Base-by-base conservation (phyloP, 2,888 invertebrate genomes). In the Acanthacorydalis orientalis region DNA sequence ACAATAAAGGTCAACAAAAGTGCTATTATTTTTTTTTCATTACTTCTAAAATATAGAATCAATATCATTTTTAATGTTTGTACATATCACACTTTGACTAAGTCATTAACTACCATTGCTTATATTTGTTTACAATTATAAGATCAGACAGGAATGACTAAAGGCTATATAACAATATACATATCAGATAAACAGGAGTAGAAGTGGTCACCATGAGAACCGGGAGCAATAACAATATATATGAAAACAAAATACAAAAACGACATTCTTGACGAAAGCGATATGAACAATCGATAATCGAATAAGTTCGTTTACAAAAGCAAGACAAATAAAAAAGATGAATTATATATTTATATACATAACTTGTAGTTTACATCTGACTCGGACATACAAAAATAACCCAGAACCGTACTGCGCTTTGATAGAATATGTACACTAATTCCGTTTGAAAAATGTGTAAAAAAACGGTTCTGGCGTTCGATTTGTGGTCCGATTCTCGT, bases 101-200 rank as follows among this genome's bases (percentile, higher is more conserved):
- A 60, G 61, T 63, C 60, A 59, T 60, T 47, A 43, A 57, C 61
- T 62, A 64, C 41, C 61, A 64, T 64, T 64, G 64, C 63, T 64
- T 64, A 60, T 62, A 56, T 37, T 37, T 37, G 37, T 9, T 37
- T 37, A 37, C 37, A 37, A 37, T 37, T 12, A 37, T 37, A 37
- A 42, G 42, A 23, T 42, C 12, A 42, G 15, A 42, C 42, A 42
- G 31, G 16, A 31, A 42, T 15, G 12, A 23, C 42, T 42, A 42
- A 31, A 42, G 37, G 37, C 16, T 42, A 42, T n/a, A n/a, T 42
- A 42, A 42, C 42, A 42, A 42, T 31, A 15, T 42, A 11, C 15
- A 15, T 15, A 31, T 12, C 31, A 42, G 42, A 42, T 42, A 42
- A 31, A 42, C 10, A 42, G 15, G 42, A 15, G 42, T 42, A 42